phyloP scores from a whole-genome alignment of 2,888 invertebrate species.

The Spialia ferax region DNA sequence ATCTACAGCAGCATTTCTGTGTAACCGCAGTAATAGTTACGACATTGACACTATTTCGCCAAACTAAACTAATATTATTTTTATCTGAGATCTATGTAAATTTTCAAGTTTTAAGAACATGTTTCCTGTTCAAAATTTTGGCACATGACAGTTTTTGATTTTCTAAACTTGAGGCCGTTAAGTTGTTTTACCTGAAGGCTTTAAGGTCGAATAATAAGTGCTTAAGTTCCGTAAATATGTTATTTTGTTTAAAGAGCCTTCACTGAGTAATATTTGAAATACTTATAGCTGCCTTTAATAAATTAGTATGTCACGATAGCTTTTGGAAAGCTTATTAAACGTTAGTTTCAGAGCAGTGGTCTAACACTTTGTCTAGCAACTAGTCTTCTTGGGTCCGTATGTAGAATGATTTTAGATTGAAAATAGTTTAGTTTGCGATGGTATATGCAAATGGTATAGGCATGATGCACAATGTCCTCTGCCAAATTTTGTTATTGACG shows the following conservation, averaged over 20 bases:
- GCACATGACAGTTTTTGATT: constrained; percentile 22
- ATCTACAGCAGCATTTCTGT: neutral
- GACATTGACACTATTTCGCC: constrained; percentile 1
- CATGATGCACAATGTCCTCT: too few species aligned
- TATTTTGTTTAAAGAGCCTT: constrained; percentile 14
- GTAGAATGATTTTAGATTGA: too few species aligned
- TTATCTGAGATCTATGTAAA: constrained; percentile 29
- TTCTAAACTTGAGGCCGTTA: constrained; percentile 25
- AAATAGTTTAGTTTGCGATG: too few species aligned
- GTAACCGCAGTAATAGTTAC: neutral
- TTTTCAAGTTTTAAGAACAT: constrained; percentile 15
- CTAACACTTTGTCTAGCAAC: too few species aligned
- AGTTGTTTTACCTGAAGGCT: constrained; percentile 8
- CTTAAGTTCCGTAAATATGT: constrained; percentile 39
- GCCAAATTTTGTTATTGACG: too few species aligned
- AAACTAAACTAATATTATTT: neutral
- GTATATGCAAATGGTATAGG: too few species aligned
- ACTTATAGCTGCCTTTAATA: too few species aligned
- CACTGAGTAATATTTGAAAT: neutral
- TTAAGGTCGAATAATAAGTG: constrained; percentile 23
- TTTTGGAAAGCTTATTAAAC: neutral
- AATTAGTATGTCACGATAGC: too few species aligned
- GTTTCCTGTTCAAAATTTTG: constrained; percentile 34
- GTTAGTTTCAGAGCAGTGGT: too few species aligned
- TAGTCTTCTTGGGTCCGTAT: too few species aligned